Conservation (phyloP, 2,797 vertebrate genomes). For the Alca torda region DNA sequence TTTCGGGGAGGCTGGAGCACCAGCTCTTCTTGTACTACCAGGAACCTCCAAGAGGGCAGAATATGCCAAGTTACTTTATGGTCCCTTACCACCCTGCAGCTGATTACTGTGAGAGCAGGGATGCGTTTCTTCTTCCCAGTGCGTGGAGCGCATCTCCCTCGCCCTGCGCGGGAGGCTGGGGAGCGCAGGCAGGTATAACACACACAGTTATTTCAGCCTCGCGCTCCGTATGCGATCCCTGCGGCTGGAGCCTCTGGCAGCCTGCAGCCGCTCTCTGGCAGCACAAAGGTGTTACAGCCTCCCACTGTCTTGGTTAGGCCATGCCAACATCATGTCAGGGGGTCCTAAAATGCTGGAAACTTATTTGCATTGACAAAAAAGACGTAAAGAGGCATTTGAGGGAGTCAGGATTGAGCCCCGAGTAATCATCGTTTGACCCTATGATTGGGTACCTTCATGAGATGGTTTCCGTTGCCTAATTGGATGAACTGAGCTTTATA, state of each 20-base stretch:
- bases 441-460: neutral
- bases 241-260: rapidly evolving
- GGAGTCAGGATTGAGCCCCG: neutral
- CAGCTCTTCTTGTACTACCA: neutral
- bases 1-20: neutral
- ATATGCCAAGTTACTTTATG: rapidly evolving
- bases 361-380: neutral
- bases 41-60: neutral
- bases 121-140: neutral
- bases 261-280: neutral
- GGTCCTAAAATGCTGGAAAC: neutral
- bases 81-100: neutral
- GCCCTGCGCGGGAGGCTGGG: rapidly evolving
- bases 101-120: neutral
- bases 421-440: neutral
- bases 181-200: neutral
- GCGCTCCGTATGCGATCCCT: rapidly evolving
- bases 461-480: constrained; percentile 17
- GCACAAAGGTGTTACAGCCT: neutral
- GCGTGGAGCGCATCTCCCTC: neutral
- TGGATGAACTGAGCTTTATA: constrained; percentile 31
- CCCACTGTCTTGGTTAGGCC: neutral
- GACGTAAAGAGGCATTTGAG: neutral
- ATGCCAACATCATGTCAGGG: neutral
- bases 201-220: neutral